Conservation (phyloP, 1,140 invertebrate species). For the Drosophila melanogaster region Release_6_plus_ISO1_MT NT_033777.3:10583501-10584000, state of each 20-base stretch:
- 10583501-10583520: conserved; percentile 77
- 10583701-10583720: conserved; percentile 59
- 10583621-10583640: conserved; percentile 54
- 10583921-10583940: conserved; percentile 46
- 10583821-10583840: conserved; percentile 84
- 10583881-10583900: conserved; percentile 67
- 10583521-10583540: conserved; percentile 75
- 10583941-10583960: conserved; percentile 46
- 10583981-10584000: conserved; percentile 17
- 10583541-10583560: conserved; percentile 55
- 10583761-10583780: conserved; percentile 11
- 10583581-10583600: conserved; percentile 38
- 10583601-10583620: conserved; percentile 56
- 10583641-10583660: conserved; percentile 12
- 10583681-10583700: conserved; percentile 50
- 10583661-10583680: conserved; percentile 32
- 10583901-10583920: conserved; percentile 55
- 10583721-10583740: conserved; percentile 47
- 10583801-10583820: conserved; percentile 82
- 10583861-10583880: conserved; percentile 74
- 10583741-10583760: conserved; percentile 33
- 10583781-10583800: conserved; percentile 38
- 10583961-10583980: conserved; percentile 7
- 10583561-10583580: conserved; percentile 48
- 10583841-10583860: conserved; percentile 82